Evolutionary conservation across 2,888 invertebrate genomes (phyloP), one percentile per base, ranked within the genome.

Genomic region (Drosophila infuscata): DNA sequence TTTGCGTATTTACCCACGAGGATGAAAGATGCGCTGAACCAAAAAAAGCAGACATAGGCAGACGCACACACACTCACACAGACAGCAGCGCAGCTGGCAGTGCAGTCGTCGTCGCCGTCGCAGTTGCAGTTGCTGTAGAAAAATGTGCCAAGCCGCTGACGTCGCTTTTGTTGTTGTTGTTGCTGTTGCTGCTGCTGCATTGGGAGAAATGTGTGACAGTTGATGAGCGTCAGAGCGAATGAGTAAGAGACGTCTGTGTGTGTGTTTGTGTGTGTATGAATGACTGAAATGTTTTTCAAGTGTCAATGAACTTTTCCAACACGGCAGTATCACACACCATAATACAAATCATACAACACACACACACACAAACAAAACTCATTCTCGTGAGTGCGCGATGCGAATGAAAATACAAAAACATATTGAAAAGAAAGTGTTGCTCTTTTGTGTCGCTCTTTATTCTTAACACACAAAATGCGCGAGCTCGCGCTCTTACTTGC

Each of bases 301-400:
- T 92, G 93, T 93, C 93, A 93, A 92, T 93, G 93, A 93, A 93
- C 93, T 91, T 92, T 92, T 89, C 78, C 83, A 83, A 83, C 89
- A 87, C 89, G 89, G 89, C 89, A 87, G 79, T 83, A 84, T 81
- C 82, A 82, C 85, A 89, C 70, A 83, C 77, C 71, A 84, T 77
- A 76, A 73, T 70, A 76, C 75, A 83, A 75, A 82, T 80, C 80
- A 83, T 74, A 76, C 76, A 71, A 73, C 61, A 71, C 65, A 74
- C 67, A 70, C 61, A 68, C 41, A 75, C 57, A 68, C 64, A 56
- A 61, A 59, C 54, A 65, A 54, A 62, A 52, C 80, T 72, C 62
- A 64, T 68, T 76, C 68, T 73, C 51, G 58, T 67, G 78, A 78
- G 76, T 59, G 66, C 60, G 62, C 63, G 70, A 58, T 70, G 73